These are phyloP conservation scores for Corvus hawaiiensis DNA, from an alignment of 2,113 vertebrate genomes.

Conservation along the genomic window DNA sequence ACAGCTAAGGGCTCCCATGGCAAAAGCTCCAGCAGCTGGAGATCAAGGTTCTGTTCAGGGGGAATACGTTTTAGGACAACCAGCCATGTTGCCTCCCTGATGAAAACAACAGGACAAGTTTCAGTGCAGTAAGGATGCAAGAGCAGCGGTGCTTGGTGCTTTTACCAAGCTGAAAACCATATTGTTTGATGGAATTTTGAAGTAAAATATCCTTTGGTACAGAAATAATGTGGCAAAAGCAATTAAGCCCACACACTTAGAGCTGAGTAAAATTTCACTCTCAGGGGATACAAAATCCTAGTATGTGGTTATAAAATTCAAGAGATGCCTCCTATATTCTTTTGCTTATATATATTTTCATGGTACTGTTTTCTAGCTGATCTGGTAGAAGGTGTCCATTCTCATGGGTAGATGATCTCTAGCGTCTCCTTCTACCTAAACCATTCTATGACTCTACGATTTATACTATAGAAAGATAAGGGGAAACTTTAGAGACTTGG, in stretches of 20 bases:
- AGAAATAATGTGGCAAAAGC: background rate
- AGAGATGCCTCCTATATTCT: background rate
- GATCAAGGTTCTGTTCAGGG: background rate
- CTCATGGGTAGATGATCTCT: too few species aligned
- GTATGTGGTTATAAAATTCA: background rate
- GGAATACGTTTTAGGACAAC: background rate
- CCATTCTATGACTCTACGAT: background rate
- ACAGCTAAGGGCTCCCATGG: background rate
- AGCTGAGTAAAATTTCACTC: background rate
- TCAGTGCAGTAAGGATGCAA: background rate
- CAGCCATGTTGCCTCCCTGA: rapidly evolving
- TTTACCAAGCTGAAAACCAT: background rate
- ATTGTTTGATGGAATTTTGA: background rate
- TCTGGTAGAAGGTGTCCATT: background rate
- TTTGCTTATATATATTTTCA: background rate
- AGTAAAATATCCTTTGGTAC: background rate
- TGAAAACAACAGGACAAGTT: background rate
- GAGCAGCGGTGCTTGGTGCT: background rate
- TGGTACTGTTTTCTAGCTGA: background rate
- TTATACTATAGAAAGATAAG: background rate
- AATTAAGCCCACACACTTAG: background rate
- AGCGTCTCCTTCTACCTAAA: background rate
- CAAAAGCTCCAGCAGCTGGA: background rate
- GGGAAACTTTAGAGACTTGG: background rate
- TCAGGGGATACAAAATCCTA: background rate